Base-by-base conservation (phyloP, 2,888 invertebrate genomes). In the Dugesia japonica region DNA sequence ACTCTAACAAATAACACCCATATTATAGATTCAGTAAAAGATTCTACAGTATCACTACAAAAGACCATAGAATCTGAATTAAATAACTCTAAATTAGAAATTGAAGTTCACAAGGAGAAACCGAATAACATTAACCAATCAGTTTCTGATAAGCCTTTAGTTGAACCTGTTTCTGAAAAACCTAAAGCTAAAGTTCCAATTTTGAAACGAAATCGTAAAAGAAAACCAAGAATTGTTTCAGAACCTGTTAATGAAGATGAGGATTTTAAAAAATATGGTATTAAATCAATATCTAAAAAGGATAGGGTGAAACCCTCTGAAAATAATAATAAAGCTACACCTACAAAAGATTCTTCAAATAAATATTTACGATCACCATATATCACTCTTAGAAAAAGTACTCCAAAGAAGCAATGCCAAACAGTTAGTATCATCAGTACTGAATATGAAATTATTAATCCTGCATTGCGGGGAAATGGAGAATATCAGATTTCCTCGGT, bases 301-400 rank as follows among this genome's bases (percentile, higher is more conserved):
- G 13, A 17, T 13, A 17, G 17, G 13, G 13, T 17, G 38, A 38
- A 17, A 38, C 38, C 38, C 17, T 17, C 9, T 9, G 38, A 9
- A 17, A 38, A 9, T 9, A 38, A 9, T 17, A 17, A 38, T 13
- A 38, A 38, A 38, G 9, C 38, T 9, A 9, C 17, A 9, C 38
- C 38, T 9, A 38, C 38, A 9, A 38, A 38, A 38, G 38, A 38
- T 13, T 13, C 38, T 17, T 9, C 38, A 9, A 38, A 38, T 38
- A 38, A 38, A 17, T 73, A 73, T 31, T 20, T 73, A 9, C 26
- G 31, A 20, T 73, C 73, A 9, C 73, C 73, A 33, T 73, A 38
- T 26, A 73, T 73, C 31, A 23, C 71, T 7, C 13, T 71, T 7
- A 27, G 23, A 71, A 20, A 20, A 71, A 7, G 23, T 20, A 15